Percentiles rank a stretch among this genome's conserved stretches.
These are phyloP conservation scores for Drosophila nr. fundita DNA, from an alignment of 2,888 invertebrate genomes.

Conservation along the genomic window DNA sequence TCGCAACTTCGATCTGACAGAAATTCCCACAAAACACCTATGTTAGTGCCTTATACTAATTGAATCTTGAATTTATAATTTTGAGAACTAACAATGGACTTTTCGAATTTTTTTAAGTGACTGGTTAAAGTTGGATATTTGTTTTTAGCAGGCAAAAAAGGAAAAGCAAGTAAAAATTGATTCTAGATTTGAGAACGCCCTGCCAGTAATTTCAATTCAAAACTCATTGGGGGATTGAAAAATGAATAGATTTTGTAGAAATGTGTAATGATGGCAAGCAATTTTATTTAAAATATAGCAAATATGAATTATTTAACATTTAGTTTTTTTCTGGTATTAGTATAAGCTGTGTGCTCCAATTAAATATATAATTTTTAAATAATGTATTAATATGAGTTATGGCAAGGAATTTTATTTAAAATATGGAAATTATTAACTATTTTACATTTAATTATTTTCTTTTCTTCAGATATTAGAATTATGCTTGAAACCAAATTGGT, in stretches of 20 bases:
- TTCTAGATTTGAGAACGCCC: not conserved
- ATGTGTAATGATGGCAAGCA: not conserved
- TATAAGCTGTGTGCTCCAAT: not conserved
- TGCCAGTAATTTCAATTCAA: not conserved
- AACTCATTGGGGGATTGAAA: not conserved
- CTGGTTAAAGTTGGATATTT: not conserved
- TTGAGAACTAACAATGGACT: not conserved
- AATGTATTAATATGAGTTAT: not conserved
- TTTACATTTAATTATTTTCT: not conserved
- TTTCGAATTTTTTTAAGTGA: not conserved
- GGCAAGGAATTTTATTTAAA: not conserved
- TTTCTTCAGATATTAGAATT: not conserved
- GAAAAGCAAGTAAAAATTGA: not conserved
- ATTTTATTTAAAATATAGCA: not conserved
- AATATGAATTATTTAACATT: not conserved
- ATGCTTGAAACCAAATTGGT: not conserved
- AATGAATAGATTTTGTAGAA: not conserved
- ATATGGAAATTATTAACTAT: not conserved
- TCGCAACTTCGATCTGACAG: not conserved
- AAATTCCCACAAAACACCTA: not conserved
- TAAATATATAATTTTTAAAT: not conserved
- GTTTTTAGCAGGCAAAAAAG: not conserved
- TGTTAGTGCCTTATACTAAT: not conserved
- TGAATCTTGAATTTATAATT: not conserved
- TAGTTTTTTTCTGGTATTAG: not conserved